A percentile compares a stretch with the other conserved stretches of the same genome.
These are phyloP conservation scores for Parasteatoda lunata DNA, from an alignment of 2,888 invertebrate species.

Conservation along the genomic window DNA sequence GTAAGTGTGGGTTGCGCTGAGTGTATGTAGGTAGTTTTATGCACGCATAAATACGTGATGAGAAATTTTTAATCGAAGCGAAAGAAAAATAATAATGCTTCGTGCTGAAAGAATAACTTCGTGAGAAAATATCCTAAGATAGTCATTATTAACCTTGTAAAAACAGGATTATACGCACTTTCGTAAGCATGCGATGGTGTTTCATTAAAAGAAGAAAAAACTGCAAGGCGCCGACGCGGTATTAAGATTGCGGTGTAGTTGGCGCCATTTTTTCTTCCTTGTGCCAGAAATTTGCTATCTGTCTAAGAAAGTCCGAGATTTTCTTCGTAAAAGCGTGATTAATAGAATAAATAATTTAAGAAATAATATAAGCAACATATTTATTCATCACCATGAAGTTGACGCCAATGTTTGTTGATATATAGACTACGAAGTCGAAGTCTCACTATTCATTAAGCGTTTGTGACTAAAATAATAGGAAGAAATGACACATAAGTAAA, in stretches of 20 bases:
- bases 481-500: too few species aligned
- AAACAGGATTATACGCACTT: conserved; percentile 36
- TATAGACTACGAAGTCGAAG: too few species aligned
- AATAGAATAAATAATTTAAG: neutral
- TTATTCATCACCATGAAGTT: too few species aligned
- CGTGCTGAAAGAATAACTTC: neutral
- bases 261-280: neutral
- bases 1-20: neutral
- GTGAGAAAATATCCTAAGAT: conserved; percentile 36
- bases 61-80: neutral
- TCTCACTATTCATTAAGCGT: too few species aligned
- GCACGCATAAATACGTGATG: neutral
- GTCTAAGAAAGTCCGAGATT: neutral
- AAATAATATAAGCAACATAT: neutral
- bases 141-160: conserved; percentile 47
- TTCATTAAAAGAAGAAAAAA: neutral
- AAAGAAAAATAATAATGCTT: neutral
- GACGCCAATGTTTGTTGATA: too few species aligned
- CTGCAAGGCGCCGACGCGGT: neutral
- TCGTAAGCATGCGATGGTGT: conserved; percentile 11
- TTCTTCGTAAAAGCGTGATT: neutral
- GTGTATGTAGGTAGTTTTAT: neutral
- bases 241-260: neutral
- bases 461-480: too few species aligned
- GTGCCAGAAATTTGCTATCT: neutral